Evolutionary conservation across 2,113 vertebrate species (phyloP).

Genomic region (Cavia porcellus): DNA sequence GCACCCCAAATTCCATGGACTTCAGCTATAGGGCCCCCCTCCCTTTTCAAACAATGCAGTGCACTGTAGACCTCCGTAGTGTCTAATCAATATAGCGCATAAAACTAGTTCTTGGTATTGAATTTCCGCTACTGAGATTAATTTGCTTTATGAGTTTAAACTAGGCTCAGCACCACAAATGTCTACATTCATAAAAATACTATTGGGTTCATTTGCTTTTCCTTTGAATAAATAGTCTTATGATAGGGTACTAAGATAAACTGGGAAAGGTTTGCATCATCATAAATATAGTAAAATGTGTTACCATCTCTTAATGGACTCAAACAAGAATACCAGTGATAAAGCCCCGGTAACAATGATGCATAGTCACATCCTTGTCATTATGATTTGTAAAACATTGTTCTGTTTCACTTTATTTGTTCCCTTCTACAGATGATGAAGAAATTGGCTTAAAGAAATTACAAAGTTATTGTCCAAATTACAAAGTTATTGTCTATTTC

Average conservation of each 20-base stretch:
- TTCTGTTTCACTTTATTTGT: not conserved
- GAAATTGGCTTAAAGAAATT: not conserved
- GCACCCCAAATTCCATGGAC: not conserved
- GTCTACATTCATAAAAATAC: not conserved
- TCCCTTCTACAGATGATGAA: not conserved
- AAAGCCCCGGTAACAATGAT: not conserved
- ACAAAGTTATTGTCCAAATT: not conserved
- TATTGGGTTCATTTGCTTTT: not conserved
- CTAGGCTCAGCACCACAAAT: not conserved
- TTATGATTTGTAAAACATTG: not conserved
- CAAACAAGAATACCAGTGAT: not conserved
- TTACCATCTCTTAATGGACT: conserved; percentile 42
- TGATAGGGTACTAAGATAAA: not conserved
- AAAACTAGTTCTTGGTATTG: not conserved
- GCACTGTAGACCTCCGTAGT: not conserved
- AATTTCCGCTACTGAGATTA: conserved; percentile 1
- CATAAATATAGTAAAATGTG: not conserved
- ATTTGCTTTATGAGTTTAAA: not conserved
- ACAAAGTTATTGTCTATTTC: no score
- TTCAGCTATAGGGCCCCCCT: not conserved
- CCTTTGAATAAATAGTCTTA: conserved; percentile 14
- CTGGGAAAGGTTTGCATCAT: not conserved
- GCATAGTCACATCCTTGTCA: not conserved
- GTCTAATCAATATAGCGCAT: not conserved
- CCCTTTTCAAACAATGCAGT: not conserved